Conservation (phyloP, 1,140 invertebrate genomes). For the Macrotrachela quadricornifera region DNA sequence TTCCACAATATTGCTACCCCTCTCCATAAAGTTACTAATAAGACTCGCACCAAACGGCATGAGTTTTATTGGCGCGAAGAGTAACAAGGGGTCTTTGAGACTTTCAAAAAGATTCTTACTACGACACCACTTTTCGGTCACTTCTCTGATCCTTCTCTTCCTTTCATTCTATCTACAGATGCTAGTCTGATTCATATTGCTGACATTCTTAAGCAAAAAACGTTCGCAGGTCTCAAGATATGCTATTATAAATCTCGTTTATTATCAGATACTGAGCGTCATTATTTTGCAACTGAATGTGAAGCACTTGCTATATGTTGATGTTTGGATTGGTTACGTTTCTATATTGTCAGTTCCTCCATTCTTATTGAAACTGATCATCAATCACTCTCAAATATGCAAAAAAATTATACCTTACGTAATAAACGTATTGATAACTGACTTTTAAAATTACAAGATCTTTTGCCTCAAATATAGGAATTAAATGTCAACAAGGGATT, state of each 20-base stretch:
- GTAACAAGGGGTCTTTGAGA: constrained; percentile 9
- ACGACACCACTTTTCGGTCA: constrained; percentile 6
- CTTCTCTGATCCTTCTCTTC: constrained; percentile 8
- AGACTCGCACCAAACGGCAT: neutral
- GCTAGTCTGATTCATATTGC: constrained; percentile 11
- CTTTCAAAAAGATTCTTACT: constrained; percentile 10
- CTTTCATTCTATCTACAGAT: constrained; percentile 12
- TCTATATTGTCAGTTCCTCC: no score
- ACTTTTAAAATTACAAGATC: no score
- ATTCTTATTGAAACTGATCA: no score
- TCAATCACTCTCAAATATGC: no score
- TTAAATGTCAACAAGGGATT: no score
- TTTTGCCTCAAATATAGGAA: no score
- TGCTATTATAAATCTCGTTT: constrained; percentile 2
- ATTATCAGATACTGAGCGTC: constrained; percentile 8
- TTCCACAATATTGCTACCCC: constrained; percentile 14
- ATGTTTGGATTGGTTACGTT: no score
- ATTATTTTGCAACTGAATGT: constrained; percentile 13
- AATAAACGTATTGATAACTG: no score
- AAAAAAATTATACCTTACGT: no score
- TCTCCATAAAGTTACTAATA: constrained; percentile 11
- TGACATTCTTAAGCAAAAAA: constrained; percentile 12
- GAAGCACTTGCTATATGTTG: constrained; percentile 13
- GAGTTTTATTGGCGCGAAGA: neutral
- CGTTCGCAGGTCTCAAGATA: constrained; percentile 1